A percentile compares a stretch with the other conserved stretches of the same genome.
These are phyloP conservation scores for Regulus satrapa DNA, from an alignment of 2,113 vertebrate genomes.

Conservation along the genomic window DNA sequence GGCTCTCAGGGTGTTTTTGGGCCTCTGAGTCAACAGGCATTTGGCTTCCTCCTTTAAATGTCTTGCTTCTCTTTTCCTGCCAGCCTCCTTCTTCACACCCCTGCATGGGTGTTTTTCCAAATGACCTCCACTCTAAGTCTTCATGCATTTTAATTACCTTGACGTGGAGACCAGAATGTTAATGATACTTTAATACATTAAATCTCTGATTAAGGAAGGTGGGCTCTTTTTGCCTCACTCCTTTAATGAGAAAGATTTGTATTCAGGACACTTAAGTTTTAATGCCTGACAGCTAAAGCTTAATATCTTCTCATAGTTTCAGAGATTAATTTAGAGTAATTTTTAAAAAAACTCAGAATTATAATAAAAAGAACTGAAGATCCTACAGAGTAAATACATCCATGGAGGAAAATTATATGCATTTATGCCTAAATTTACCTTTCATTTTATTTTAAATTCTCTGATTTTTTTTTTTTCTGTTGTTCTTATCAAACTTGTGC, in stretches of 20 bases:
- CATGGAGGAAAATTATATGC: background rate
- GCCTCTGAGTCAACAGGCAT: background rate
- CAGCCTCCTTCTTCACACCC: background rate
- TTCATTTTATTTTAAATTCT: background rate
- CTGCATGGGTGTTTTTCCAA: background rate
- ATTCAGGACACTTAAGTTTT: background rate
- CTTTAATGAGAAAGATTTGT: background rate
- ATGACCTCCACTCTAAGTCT: background rate
- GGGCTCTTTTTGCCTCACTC: background rate
- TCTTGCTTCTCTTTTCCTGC: background rate
- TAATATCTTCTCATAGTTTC: background rate
- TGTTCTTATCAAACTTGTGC: background rate
- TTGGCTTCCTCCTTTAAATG: background rate
- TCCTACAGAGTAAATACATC: background rate
- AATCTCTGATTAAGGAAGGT: background rate
- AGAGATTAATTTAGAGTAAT: background rate
- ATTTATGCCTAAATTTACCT: background rate
- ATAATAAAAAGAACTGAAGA: background rate
- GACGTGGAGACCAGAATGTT: background rate
- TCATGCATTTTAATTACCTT: background rate
- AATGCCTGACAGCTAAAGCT: background rate
- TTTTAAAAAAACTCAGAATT: background rate
- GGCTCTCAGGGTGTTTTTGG: background rate
- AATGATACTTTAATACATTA: background rate
- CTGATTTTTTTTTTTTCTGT: background rate